A percentile compares a stretch with the other conserved stretches of the same genome.
Conservation (phyloP, 2,888 invertebrate species). For the Agrotis puta region DNA sequence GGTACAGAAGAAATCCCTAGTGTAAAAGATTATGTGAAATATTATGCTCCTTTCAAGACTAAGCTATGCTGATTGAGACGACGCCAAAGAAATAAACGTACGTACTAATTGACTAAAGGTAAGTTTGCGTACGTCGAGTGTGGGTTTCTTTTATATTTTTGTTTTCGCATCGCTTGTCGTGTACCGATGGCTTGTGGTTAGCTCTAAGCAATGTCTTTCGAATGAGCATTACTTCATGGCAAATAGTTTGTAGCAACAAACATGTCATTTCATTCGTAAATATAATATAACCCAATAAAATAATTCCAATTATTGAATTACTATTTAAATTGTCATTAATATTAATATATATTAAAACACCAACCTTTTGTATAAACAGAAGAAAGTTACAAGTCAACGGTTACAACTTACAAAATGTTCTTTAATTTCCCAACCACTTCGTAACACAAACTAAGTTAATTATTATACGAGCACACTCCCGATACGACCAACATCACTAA, state of each 20-base stretch:
- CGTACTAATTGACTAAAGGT: no score
- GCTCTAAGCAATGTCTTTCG: background rate
- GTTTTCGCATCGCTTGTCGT: no score
- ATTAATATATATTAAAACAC: no score
- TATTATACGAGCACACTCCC: slow-evolving; percentile 4
- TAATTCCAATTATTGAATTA: background rate
- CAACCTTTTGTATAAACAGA: background rate
- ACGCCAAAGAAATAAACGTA: no score
- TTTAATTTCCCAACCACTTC: background rate
- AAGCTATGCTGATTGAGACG: no score
- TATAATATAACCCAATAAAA: background rate
- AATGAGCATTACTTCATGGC: background rate
- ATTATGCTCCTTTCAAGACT: no score
- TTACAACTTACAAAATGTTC: background rate
- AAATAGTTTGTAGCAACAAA: background rate
- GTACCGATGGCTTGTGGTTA: background rate
- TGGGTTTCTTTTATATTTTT: background rate
- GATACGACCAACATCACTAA: background rate
- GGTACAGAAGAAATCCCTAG: no score
- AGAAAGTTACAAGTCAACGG: background rate
- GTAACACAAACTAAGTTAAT: slow-evolving; percentile 31
- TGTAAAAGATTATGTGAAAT: no score
- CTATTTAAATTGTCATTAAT: background rate
- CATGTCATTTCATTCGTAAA: background rate
- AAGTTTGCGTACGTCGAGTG: background rate